These are phyloP conservation scores for Proctacanthus coquilletti DNA, from an alignment of 1,140 invertebrate species.

Conservation along the genomic window DNA sequence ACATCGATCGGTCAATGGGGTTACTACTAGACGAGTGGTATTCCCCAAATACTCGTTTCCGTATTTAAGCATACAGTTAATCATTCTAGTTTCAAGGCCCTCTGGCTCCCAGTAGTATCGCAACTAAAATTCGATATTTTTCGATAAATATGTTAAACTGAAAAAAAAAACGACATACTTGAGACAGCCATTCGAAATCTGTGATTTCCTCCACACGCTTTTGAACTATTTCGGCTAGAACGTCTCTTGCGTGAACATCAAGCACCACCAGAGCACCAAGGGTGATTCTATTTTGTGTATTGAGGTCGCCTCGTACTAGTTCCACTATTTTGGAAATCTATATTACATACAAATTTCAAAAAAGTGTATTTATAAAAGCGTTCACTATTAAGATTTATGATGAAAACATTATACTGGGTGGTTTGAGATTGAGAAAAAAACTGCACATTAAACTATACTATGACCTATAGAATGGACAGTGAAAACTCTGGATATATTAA, in stretches of 20 bases:
- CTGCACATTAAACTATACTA: too few species aligned
- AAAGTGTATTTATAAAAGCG: too few species aligned
- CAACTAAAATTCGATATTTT: slow-evolving; percentile 32
- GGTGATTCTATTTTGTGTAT: slow-evolving; percentile 77
- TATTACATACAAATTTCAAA: too few species aligned
- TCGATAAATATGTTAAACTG: background rate
- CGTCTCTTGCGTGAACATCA: slow-evolving; percentile 85
- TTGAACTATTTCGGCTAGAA: slow-evolving; percentile 53
- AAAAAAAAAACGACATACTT: slow-evolving; percentile 22
- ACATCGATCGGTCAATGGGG: slow-evolving; percentile 81
- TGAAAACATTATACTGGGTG: too few species aligned
- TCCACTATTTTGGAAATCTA: too few species aligned
- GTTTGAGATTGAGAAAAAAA: too few species aligned
- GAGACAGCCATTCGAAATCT: slow-evolving; percentile 86
- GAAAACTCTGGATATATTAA: too few species aligned
- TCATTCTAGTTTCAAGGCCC: slow-evolving; percentile 68
- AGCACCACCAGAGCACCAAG: slow-evolving; percentile 78
- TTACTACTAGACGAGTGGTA: slow-evolving; percentile 72
- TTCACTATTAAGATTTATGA: too few species aligned
- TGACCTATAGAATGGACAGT: too few species aligned
- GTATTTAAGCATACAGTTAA: slow-evolving; percentile 78
- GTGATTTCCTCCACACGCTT: slow-evolving; percentile 49
- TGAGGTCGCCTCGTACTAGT: slow-evolving; percentile 72
- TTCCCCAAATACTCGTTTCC: slow-evolving; percentile 95
- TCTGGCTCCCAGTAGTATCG: slow-evolving; percentile 89